Conservation (phyloP, 2,888 invertebrate species). For the Idaea straminata region DNA sequence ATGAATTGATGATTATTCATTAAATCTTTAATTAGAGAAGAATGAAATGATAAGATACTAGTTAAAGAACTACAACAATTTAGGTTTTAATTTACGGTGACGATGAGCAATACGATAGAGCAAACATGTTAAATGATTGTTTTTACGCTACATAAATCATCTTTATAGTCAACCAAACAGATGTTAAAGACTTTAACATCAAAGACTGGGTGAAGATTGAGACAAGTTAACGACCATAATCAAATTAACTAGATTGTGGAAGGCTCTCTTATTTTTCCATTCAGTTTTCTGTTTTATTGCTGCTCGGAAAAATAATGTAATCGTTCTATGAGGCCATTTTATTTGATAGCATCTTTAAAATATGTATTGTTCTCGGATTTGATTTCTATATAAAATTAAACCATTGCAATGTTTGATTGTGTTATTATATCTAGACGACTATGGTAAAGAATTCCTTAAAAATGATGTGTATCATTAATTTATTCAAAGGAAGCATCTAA, state of each 20-base stretch:
- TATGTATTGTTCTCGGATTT: background rate
- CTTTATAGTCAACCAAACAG: constrained; percentile 8
- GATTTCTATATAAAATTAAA: background rate
- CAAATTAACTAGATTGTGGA: background rate
- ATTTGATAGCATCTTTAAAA: background rate
- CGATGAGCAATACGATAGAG: background rate
- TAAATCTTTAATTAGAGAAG: background rate
- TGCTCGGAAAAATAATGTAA: background rate
- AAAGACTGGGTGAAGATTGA: background rate
- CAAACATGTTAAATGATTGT: constrained; percentile 10
- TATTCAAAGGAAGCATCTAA: too few relatives aligned
- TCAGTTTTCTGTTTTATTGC: constrained; percentile 1
- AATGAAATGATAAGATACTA: background rate
- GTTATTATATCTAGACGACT: too few relatives aligned
- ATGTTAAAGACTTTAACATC: constrained; percentile 14
- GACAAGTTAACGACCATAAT: constrained; percentile 1
- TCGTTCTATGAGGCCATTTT: background rate
- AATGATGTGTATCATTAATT: too few relatives aligned
- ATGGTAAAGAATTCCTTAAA: too few relatives aligned
- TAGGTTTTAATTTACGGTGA: background rate
- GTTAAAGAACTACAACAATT: background rate
- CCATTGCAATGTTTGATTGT: too few relatives aligned
- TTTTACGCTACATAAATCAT: constrained; percentile 12
- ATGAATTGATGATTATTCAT: background rate
- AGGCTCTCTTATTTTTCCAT: constrained; percentile 1